Conservation (phyloP, 2,888 invertebrate genomes). For the Melanostoma scalare region DNA sequence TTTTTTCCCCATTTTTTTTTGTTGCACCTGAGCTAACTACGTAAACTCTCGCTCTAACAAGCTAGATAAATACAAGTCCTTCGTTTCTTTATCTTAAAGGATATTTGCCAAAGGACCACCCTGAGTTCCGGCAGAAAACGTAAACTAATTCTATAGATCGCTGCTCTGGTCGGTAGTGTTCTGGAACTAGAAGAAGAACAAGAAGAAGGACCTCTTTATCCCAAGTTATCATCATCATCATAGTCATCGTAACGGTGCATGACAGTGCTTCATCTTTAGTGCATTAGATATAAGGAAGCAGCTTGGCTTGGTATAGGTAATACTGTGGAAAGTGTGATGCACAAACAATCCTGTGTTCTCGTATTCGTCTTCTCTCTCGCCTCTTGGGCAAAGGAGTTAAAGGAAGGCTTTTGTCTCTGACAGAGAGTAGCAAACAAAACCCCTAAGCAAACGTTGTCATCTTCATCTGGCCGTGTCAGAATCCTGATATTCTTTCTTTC, state of each 20-base stretch:
- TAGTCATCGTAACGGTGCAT: conserved; percentile 15
- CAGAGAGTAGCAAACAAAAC: conserved; percentile 32
- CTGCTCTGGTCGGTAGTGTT: neutral
- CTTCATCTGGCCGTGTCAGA: conserved; percentile 67
- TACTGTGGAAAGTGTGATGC: conserved; percentile 30
- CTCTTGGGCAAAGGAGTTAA: conserved; percentile 16
- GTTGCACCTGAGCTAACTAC: conserved; percentile 61
- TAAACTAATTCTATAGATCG: conserved; percentile 58
- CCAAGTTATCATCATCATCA: conserved; percentile 38
- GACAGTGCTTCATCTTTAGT: conserved; percentile 39
- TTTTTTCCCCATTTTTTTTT: conserved; percentile 30
- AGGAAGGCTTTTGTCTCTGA: conserved; percentile 59
- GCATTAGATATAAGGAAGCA: conserved; percentile 36
- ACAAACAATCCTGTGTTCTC: conserved; percentile 43
- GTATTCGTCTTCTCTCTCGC: conserved; percentile 5
- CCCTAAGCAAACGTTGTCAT: conserved; percentile 63
- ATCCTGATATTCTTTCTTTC: conserved; percentile 26
- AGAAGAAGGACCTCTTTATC: conserved; percentile 36
- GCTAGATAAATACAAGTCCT: conserved; percentile 68
- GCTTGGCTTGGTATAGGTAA: conserved; percentile 16
- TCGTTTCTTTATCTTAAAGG: conserved; percentile 53
- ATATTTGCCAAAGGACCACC: conserved; percentile 60
- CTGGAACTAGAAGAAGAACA: neutral
- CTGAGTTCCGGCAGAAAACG: conserved; percentile 41
- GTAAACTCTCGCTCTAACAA: conserved; percentile 67